Percentiles rank a stretch among this genome's conserved stretches.
phyloP scores from a whole-genome alignment of 2,113 vertebrate genomes.

The Chlorocebus sabaeus region DNA sequence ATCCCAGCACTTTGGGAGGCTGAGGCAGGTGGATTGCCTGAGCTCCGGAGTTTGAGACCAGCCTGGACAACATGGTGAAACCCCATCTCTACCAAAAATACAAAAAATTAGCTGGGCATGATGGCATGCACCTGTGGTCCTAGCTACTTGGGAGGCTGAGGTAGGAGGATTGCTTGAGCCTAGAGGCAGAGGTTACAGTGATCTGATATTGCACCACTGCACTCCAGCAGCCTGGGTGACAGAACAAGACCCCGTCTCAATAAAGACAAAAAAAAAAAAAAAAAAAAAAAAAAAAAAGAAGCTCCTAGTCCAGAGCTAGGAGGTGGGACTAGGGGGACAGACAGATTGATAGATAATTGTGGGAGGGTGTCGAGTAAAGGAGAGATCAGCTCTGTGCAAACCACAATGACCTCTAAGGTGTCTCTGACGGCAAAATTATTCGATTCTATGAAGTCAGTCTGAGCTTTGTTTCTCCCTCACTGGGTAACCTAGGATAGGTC shows the following conservation, averaged over 20 bases:
- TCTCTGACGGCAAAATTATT: not conserved
- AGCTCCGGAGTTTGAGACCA: not conserved
- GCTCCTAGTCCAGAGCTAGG: too few species aligned
- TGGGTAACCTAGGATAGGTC: not conserved
- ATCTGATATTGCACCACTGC: not conserved
- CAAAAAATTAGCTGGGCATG: not conserved
- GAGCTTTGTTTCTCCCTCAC: not conserved
- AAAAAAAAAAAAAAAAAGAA: too few species aligned
- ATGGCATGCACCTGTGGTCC: not conserved
- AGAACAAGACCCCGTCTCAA: not conserved
- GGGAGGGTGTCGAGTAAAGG: not conserved
- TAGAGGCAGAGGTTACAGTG: not conserved
- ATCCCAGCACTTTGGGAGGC: not conserved
- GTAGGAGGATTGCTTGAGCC: not conserved
- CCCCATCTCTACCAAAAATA: not conserved
- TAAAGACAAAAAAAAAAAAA: not conserved
- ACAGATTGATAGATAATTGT: fast-evolving
- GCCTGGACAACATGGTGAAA: too few species aligned
- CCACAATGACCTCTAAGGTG: not conserved
- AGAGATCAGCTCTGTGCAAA: not conserved
- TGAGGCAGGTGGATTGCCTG: not conserved
- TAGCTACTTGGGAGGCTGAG: not conserved
- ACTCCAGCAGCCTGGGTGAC: not conserved
- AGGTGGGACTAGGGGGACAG: fast-evolving
- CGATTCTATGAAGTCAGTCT: not conserved